Evolutionary conservation across 2,113 vertebrate genomes (phyloP), one percentile per base, ranked within the genome.

Genomic region (Apeltes quadracus): DNA sequence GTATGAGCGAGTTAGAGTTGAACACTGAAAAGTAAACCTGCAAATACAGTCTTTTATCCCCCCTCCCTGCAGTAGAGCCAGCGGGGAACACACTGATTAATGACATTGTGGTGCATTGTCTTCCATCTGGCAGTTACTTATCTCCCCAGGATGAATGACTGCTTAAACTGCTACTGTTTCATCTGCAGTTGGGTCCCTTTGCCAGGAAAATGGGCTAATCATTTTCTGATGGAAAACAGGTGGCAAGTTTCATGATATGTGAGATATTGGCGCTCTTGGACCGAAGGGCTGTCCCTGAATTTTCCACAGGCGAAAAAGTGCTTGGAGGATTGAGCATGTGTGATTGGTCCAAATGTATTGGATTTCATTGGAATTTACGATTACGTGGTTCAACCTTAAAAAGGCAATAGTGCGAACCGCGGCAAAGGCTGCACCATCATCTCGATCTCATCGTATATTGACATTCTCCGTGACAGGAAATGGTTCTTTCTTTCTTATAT

Each of bases 41-140:
- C 72, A 69, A 73, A 87, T 88, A 59, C 75, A 61, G 57, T 73
- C 50, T 64, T 53, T 29, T 44, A 12, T 22, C 9, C 9, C 7
- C 18, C 18, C 46, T 4, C 4, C 7, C 32, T 61, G 69, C 74
- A 78, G 85, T 76, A 86, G 73, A 89, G 79, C 88, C 76, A 83
- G 72, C 12, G 61, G 74, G 50, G 84, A 90, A 86, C 82, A 75
- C 56, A 43, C 71, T 86, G 88, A 91, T 90, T 90, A 86, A 90
- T 89, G 83, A 87, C 72, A 84, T 89, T 83, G 82, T 63, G 14
- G 23, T 78, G 79, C 76, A 84, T 90, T 86, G 83, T 88, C 84
- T 86, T 87, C 83, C 84, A 87, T 91, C 85, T 89, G 85, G 74
- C 89, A 76, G 83, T 84, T 86, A 87, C 85, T 88, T 81, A 84